Evolutionary conservation across 2,797 vertebrate species (phyloP).

Genomic region (Lagorchestes hirsutus): DNA sequence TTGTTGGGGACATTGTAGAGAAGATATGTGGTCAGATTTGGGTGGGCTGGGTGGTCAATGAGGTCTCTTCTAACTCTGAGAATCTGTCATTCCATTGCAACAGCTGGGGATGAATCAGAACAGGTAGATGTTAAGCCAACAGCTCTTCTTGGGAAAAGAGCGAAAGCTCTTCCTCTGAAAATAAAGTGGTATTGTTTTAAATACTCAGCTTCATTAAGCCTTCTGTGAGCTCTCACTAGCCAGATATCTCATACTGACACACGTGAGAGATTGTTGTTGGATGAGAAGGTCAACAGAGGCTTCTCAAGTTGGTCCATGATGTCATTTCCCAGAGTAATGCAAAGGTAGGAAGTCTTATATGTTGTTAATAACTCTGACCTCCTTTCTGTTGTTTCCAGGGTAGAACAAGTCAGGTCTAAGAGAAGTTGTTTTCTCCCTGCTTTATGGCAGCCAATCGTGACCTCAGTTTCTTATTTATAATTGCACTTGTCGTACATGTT

Average conservation of each 20-base stretch:
- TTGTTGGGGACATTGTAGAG: neutral
- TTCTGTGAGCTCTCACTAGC: neutral
- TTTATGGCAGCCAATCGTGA: neutral
- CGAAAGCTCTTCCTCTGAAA: neutral
- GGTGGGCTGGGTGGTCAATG: neutral
- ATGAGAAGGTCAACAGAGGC: neutral
- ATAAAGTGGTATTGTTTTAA: neutral
- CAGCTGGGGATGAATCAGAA: neutral
- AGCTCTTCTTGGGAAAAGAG: neutral
- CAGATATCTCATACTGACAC: neutral
- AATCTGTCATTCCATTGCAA: neutral
- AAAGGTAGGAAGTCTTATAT: neutral
- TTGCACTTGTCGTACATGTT: neutral
- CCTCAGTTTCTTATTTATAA: neutral
- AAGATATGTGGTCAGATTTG: neutral
- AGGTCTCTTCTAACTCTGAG: neutral
- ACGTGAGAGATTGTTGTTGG: neutral
- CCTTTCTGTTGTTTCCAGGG: neutral
- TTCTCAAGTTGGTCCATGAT: accelerated
- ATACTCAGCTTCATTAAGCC: neutral
- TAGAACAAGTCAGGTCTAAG: neutral
- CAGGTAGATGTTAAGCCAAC: neutral
- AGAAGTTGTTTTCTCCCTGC: neutral
- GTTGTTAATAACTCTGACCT: neutral
- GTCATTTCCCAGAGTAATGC: accelerated